Percentiles rank a stretch among this genome's conserved stretches.
These are phyloP conservation scores for Drosophila bunnanda DNA, from an alignment of 2,888 invertebrate genomes.

Conservation along the genomic window DNA sequence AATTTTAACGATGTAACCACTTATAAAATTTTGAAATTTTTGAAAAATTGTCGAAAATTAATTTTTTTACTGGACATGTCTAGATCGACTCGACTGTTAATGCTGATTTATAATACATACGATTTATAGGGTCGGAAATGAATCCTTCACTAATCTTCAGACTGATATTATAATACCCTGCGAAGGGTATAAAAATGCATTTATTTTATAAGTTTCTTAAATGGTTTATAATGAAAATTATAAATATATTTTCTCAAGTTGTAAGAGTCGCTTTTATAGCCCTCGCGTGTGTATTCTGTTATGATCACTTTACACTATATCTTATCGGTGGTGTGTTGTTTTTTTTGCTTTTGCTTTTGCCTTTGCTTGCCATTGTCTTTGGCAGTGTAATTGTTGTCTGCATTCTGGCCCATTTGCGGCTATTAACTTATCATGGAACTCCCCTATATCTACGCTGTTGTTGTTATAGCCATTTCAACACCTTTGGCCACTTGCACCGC, in stretches of 20 bases:
- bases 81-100: no score
- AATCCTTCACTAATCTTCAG: no score
- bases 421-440: slow-evolving; percentile 41
- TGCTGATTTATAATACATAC: no score
- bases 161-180: no score
- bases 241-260: background rate
- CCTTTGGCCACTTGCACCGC: slow-evolving; percentile 40
- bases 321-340: slow-evolving; percentile 25
- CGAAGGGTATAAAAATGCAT: background rate
- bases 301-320: slow-evolving; percentile 9
- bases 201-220: background rate
- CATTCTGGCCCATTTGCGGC: slow-evolving; percentile 37
- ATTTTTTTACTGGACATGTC: no score
- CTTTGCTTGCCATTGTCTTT: slow-evolving; percentile 11
- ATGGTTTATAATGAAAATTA: background rate
- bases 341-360: slow-evolving; percentile 3
- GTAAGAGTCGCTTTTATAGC: background rate
- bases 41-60: no score
- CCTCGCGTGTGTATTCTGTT: background rate
- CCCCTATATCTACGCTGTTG: slow-evolving; percentile 7
- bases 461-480: slow-evolving; percentile 52
- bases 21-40: no score
- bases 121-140: no score
- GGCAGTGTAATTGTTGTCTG: slow-evolving; percentile 35
- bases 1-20: no score